Conservation (phyloP, 2,113 vertebrate genomes). For the Gorsachius goisagi region DNA sequence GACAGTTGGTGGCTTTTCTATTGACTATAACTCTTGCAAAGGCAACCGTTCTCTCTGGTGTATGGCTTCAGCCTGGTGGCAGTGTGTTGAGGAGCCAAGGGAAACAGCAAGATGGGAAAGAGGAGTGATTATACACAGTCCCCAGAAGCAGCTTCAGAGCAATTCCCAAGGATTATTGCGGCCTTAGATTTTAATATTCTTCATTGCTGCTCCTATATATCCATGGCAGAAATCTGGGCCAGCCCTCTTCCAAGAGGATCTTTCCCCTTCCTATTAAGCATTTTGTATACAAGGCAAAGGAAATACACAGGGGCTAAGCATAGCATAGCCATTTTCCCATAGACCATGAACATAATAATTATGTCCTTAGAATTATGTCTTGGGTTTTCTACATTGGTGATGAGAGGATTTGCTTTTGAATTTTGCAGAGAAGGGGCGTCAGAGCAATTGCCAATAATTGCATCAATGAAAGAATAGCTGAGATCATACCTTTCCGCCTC, state of each 20-base stretch:
- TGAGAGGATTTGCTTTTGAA: neutral
- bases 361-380: neutral
- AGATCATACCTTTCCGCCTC: neutral
- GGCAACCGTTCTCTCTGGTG: neutral
- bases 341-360: neutral
- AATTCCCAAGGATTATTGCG: neutral
- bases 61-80: neutral
- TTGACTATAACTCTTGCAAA: neutral
- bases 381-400: neutral
- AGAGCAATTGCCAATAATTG: neutral
- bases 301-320: neutral
- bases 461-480: neutral
- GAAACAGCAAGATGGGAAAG: neutral
- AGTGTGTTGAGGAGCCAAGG: neutral
- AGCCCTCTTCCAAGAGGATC: neutral
- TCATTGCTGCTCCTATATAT: neutral
- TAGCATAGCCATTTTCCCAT: accelerated
- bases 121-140: neutral
- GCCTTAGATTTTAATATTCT: neutral
- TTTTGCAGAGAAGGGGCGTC: neutral
- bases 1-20: neutral
- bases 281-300: neutral
- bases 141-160: neutral
- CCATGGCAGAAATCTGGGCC: neutral
- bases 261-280: neutral